Evolutionary conservation across 2,113 vertebrate species (phyloP).

Genomic region (Pagrus major): DNA sequence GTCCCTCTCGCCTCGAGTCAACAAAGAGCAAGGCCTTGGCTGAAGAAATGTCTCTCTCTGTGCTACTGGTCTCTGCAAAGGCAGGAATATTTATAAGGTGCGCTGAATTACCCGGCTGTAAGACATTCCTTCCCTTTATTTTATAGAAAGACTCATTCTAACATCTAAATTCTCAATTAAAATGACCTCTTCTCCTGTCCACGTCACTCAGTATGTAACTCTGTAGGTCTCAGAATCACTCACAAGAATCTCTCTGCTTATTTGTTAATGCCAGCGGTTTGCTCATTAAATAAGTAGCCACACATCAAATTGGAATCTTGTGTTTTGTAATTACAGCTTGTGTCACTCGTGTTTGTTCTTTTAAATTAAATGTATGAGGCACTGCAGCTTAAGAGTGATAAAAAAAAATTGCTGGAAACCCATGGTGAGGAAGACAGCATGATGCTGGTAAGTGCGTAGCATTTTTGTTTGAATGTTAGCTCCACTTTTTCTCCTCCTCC

Average conservation of each 20-base stretch:
- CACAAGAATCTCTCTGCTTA: slow-evolving; percentile 6
- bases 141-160: neutral
- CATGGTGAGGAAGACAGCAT: neutral
- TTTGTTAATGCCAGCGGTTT: slow-evolving; percentile 35
- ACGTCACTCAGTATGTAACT: neutral
- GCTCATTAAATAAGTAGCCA: slow-evolving; percentile 52
- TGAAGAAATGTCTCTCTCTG: neutral
- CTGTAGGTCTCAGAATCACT: slow-evolving; percentile 18
- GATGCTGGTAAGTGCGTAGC: slow-evolving; percentile 11
- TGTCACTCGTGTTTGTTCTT: slow-evolving; percentile 45
- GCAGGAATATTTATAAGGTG: neutral
- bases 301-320: slow-evolving; percentile 33
- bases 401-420: neutral
- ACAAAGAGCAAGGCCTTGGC: neutral
- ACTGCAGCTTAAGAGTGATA: slow-evolving; percentile 1
- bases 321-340: slow-evolving; percentile 41
- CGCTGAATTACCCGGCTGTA: neutral
- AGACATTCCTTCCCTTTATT: neutral
- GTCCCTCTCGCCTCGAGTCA: neutral
- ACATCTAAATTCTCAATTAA: slow-evolving; percentile 8
- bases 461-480: slow-evolving; percentile 53
- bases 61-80: neutral
- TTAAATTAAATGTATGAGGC: slow-evolving; percentile 33
- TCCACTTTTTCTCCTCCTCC: slow-evolving; percentile 44
- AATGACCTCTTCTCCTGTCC: neutral